Evolutionary conservation across 2,888 invertebrate species (phyloP), one percentile per base, ranked within the genome.

Genomic region (Ecliptopera silaceata): DNA sequence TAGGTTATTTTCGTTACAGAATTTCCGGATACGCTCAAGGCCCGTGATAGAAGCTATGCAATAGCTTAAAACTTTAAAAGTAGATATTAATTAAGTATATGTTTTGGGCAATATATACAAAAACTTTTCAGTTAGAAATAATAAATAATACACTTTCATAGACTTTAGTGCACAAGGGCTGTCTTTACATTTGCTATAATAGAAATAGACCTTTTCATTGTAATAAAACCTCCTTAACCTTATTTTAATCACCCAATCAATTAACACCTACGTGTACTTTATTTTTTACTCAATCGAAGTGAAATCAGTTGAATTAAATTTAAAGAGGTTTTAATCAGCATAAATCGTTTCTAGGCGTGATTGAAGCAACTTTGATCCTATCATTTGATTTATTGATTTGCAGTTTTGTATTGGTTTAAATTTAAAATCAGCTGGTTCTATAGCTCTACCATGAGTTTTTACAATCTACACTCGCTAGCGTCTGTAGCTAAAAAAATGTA

Each of bases 331-430:
- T 66, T 69, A 71, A 72, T 66, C 63, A 68, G 60, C 12, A 56
- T 72, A 72, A 69, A 71, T 76, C 71, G 72, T 71, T 62, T 61
- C 45, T 64, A 56, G 57, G 43, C 20, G 38, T 56, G 46, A 60
- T 60, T 63, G 61, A 69, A 63, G 61, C 13, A 13, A 8, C 62
- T 56, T 56, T 38, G 69, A 74, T 72, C 39, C 36, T 69, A 69
- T 74, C 71, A 41, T 31, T 36, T 48, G 12, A 32, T 32, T 50
- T 50, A 50, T 18, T 6, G 4, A 5, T 44, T 6, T 8, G n/a
- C 31, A 17, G 36, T 3, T 5, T 36, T 36, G 12, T 36, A 34
- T 15, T 36, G n/a, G 32, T 12, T 32, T 15, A 3, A 15, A 15
- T 15, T 10, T 36, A 36, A 10, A 3, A 36, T 8, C 8, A 10